Conservation (phyloP, 2,113 vertebrate genomes). For the Typhlomys cinereus region DNA sequence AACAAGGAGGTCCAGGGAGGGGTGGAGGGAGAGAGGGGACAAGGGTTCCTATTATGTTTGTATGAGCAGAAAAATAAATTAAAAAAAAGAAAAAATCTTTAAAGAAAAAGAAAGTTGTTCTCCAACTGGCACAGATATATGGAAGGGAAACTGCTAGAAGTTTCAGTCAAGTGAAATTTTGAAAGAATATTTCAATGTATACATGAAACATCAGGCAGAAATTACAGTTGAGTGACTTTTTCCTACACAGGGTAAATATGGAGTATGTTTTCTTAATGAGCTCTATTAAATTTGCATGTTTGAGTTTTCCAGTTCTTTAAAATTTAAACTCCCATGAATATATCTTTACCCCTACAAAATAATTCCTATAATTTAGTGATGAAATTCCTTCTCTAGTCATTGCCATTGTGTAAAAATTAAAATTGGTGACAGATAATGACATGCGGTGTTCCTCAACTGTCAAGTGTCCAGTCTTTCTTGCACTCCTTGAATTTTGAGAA, state of each 20-base stretch:
- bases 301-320: background rate
- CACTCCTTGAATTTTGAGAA: background rate
- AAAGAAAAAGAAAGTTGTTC: too few relatives aligned
- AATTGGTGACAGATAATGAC: background rate
- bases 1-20: too few relatives aligned
- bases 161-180: background rate
- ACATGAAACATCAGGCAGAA: background rate
- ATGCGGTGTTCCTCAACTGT: background rate
- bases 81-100: too few relatives aligned
- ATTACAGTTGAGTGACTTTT: background rate
- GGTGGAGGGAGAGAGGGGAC: too few relatives aligned
- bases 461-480: background rate
- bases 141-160: background rate
- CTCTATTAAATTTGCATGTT: background rate
- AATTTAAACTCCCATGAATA: background rate
- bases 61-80: too few relatives aligned
- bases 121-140: background rate
- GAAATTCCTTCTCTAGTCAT: background rate
- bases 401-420: slow-evolving; percentile 27
- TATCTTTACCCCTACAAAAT: background rate
- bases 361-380: background rate
- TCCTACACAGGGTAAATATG: background rate
- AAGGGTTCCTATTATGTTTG: too few relatives aligned
- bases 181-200: background rate
- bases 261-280: background rate